Base-by-base conservation (phyloP, 2,797 vertebrate genomes). In the Enteromius thamalakanensis region DNA sequence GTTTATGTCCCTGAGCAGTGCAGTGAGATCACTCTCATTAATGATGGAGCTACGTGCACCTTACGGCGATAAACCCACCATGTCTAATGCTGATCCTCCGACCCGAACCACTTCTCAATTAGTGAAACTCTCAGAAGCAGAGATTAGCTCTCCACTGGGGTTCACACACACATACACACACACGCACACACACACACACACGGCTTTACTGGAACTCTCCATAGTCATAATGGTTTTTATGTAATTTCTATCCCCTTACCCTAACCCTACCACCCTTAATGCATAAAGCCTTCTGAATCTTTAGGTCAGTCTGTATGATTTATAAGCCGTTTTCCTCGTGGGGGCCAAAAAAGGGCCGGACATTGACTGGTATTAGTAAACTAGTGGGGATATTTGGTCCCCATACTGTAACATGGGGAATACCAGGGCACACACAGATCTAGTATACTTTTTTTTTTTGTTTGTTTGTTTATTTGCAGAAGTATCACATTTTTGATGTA, bases 31-130 rank as follows among this genome's bases (percentile, higher is more conserved):
- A n/a, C 51, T 78, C 79, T 84, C 76, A 77, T 77, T 77, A 49
- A 53, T 21, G 76, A 71, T 19, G 58, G 64, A 71, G 40, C 75
- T 40, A 70, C n/a, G 10, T 78, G 60, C 26, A 64, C 37, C 37
- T 70, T 55, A 70, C 68, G 37, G 68, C 40, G 40, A 81, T 80
- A 80, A 76, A 64, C 80, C 72, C 77, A 68, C 32, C 78, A 42
- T 68, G 75, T 82, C 76, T 71, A 83, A 45, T 14, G 70, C 82
- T 86, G 75, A 86, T 79, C 82, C 32, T 76, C 55, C 86, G 78
- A 85, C 84, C 71, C 62, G 45, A 55, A 53, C 76, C 76, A 72
- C 70, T n/a, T 65, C 82, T 81, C 40, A 71, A 76, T 85, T 87
- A 76, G 70, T 42, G 47, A 34, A 29, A 69, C 34, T 74, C 7